These are phyloP conservation scores for Eupithecia insigniata DNA, from an alignment of 2,888 invertebrate species.

Conservation along the genomic window DNA sequence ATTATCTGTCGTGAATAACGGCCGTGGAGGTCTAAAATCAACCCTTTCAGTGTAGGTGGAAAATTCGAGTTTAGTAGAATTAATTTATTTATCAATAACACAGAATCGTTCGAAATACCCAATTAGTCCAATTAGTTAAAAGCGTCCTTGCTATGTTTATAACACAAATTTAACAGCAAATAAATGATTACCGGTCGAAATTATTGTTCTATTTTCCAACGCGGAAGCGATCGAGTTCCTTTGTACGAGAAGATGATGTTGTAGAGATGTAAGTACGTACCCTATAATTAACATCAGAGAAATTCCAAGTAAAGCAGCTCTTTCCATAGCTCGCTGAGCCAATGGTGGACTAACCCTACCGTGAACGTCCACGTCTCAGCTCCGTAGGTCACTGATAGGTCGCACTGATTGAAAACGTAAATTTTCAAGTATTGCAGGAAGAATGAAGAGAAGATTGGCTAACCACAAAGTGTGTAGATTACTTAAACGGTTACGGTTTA, in stretches of 20 bases:
- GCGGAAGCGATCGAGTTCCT: not conserved
- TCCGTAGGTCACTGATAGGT: too few relatives aligned
- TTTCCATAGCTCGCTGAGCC: too few relatives aligned
- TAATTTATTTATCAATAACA: not conserved
- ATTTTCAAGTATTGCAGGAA: too few relatives aligned
- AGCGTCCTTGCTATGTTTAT: not conserved
- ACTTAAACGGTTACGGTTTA: too few relatives aligned
- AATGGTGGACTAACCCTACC: too few relatives aligned
- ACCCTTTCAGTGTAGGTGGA: not conserved
- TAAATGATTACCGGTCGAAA: not conserved
- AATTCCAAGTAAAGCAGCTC: too few relatives aligned
- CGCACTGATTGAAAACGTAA: too few relatives aligned
- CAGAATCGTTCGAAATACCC: not conserved
- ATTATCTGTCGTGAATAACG: not conserved
- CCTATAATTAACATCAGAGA: not conserved
- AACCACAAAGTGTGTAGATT: too few relatives aligned
- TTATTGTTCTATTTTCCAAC: not conserved
- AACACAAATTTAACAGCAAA: not conserved
- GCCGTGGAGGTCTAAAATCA: not conserved
- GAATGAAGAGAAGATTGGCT: too few relatives aligned
- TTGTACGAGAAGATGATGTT: too few relatives aligned
- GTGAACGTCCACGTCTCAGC: too few relatives aligned
- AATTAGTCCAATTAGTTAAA: slow-evolving; percentile 1
- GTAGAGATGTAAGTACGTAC: too few relatives aligned
- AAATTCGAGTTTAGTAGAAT: not conserved